A percentile compares a stretch with the other conserved stretches of the same genome.
phyloP scores from a whole-genome alignment of 2,888 invertebrate genomes.

The Pandemis heparana region DNA sequence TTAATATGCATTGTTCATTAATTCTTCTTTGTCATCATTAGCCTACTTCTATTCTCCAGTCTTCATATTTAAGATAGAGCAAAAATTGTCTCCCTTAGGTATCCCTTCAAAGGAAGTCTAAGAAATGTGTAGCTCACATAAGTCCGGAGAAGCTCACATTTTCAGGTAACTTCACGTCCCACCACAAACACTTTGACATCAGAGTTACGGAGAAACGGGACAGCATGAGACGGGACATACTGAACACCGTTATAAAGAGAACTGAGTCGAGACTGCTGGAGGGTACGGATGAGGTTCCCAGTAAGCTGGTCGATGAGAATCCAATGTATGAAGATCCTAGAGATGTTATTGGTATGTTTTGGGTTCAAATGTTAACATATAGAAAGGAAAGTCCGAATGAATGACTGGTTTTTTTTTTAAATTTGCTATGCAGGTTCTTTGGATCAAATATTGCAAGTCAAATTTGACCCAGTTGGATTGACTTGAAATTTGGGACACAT shows the following conservation, averaged over 20 bases:
- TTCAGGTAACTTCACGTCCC: constrained; percentile 69
- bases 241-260: constrained; percentile 67
- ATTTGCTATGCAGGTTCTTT: no score
- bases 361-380: no score
- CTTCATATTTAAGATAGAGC: no score
- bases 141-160: constrained; percentile 64
- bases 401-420: no score
- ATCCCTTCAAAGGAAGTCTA: constrained; percentile 51
- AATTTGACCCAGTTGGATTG: no score
- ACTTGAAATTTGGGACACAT: no score
- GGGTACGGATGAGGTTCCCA: constrained; percentile 48
- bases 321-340: constrained; percentile 77
- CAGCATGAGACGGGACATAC: constrained; percentile 71
- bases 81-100: constrained; percentile 5
- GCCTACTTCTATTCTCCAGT: no score
- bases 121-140: constrained; percentile 48
- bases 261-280: constrained; percentile 63
- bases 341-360: constrained; percentile 63
- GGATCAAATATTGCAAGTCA: no score
- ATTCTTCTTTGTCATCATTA: no score
- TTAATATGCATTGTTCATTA: no score
- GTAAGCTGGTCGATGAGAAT: constrained; percentile 58
- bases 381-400: no score
- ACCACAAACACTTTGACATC: constrained; percentile 62
- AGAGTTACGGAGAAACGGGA: constrained; percentile 56